These are phyloP conservation scores for Drosophila baimaii DNA, from an alignment of 1,140 invertebrate genomes.

Conservation along the genomic window DNA sequence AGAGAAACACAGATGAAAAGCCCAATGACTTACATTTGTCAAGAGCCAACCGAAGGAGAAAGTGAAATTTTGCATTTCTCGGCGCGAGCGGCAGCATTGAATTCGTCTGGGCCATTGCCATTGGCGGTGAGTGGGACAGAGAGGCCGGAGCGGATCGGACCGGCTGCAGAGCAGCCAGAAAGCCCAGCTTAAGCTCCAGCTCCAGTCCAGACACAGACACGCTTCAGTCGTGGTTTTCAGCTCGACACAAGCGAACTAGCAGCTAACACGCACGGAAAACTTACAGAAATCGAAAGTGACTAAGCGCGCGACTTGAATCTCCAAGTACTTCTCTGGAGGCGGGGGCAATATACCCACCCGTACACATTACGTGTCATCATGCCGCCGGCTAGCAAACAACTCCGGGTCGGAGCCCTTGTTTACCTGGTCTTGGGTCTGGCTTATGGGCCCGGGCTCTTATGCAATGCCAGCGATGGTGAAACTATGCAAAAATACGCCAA, in stretches of 20 bases:
- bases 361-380: constrained; percentile 60
- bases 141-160: constrained; percentile 25
- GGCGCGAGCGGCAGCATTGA: constrained; percentile 33
- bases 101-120: constrained; percentile 46
- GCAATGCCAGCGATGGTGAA: constrained; percentile 68
- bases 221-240: constrained; percentile 49
- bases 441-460: constrained; percentile 53
- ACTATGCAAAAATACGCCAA: constrained; percentile 77
- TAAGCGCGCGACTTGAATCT: constrained; percentile 51
- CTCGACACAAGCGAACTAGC: constrained; percentile 31
- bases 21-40: constrained; percentile 78
- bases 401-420: constrained; percentile 48
- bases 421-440: constrained; percentile 47
- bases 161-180: constrained; percentile 23
- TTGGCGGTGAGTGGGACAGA: constrained; percentile 33
- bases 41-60: constrained; percentile 74
- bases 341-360: constrained; percentile 37
- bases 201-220: constrained; percentile 18
- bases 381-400: constrained; percentile 52
- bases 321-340: constrained; percentile 37
- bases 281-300: constrained; percentile 66
- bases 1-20: constrained; percentile 41
- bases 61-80: constrained; percentile 82
- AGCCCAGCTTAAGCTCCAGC: constrained; percentile 19
- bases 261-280: constrained; percentile 37